Evolutionary conservation across 2,797 vertebrate genomes (phyloP).

Genomic region (Gallinago nigripennis): DNA sequence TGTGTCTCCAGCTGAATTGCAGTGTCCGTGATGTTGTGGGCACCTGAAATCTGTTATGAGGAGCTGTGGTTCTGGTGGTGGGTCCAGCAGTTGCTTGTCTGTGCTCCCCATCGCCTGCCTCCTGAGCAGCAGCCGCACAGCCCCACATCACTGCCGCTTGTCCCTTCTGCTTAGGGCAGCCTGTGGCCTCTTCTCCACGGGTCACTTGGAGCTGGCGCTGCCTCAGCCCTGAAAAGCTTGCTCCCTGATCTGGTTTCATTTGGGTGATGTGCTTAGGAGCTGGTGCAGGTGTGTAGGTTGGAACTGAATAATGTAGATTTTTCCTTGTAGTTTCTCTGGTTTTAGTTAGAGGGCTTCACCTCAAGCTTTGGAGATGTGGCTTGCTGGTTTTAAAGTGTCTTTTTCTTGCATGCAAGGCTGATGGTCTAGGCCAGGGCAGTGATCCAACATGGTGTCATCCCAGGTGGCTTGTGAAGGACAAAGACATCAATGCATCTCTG

Average conservation of each 20-base stretch:
- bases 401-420: background rate
- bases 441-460: background rate
- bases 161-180: background rate
- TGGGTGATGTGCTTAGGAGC: background rate
- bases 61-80: background rate
- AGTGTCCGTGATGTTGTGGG: rapidly evolving
- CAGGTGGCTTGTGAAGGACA: background rate
- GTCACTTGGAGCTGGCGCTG: background rate
- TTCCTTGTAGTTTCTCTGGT: background rate
- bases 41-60: rapidly evolving
- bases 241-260: background rate
- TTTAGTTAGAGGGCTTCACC: background rate
- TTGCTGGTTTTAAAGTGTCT: background rate
- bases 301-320: background rate
- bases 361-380: background rate
- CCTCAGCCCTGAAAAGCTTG: background rate
- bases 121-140: background rate
- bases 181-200: background rate
- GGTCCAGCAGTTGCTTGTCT: background rate
- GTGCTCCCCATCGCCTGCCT: background rate
- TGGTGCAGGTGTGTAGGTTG: background rate
- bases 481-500: background rate
- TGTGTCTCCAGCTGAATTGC: background rate
- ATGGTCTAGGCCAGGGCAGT: background rate
- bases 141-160: rapidly evolving